A percentile compares a stretch with the other conserved stretches of the same genome.
These are phyloP conservation scores for Drosophila lacertosa DNA, from an alignment of 1,140 invertebrate genomes.

Conservation along the genomic window DNA sequence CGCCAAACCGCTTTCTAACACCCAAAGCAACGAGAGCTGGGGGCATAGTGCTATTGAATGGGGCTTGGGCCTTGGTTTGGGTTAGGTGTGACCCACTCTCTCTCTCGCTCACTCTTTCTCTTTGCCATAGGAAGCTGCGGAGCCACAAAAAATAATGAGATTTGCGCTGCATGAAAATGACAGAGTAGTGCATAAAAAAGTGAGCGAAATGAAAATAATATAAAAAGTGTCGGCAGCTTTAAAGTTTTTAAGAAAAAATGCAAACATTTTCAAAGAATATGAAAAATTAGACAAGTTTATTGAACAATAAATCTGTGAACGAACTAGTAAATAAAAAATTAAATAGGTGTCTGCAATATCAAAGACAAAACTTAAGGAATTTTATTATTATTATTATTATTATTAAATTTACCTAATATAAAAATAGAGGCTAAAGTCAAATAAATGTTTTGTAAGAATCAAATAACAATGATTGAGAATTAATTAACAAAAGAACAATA, in stretches of 20 bases:
- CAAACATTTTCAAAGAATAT: background rate
- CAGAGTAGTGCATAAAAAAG: constrained; percentile 5
- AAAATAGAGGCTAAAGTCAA: no score
- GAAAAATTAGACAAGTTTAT: background rate
- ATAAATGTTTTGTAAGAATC: no score
- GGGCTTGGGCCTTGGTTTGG: constrained; percentile 7
- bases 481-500: no score
- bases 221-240: constrained; percentile 12
- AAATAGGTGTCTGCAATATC: no score
- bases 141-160: constrained; percentile 53
- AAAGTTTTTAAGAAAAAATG: constrained; percentile 12
- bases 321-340: background rate
- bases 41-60: constrained; percentile 35
- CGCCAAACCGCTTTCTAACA: constrained; percentile 53
- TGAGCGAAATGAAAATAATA: constrained; percentile 2
- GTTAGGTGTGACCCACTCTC: background rate
- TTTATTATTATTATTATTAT: no score
- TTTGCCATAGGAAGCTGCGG: constrained; percentile 7
- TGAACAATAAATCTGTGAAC: background rate
- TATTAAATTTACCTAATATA: no score
- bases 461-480: no score
- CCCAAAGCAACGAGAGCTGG: constrained; percentile 13
- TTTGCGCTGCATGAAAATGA: constrained; percentile 35
- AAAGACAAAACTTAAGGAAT: no score
- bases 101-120: no score